Evolutionary conservation across 2,888 invertebrate species (phyloP).

Genomic region (Odontocolon sp.): DNA sequence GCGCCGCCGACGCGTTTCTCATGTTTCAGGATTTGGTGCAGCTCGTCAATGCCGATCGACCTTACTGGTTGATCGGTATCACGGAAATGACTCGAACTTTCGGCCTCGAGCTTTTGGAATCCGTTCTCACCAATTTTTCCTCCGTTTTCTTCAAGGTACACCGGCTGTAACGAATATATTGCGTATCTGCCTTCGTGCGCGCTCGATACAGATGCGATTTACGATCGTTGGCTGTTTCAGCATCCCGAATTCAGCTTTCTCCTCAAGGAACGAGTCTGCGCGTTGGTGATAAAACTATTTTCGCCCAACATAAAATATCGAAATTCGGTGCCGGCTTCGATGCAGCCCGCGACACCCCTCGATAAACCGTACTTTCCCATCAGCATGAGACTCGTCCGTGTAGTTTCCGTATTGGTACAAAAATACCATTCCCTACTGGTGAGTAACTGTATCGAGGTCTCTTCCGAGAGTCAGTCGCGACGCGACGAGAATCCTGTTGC

Average conservation of each 20-base stretch:
- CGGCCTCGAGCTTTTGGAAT: conserved; percentile 96
- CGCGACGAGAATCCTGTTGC: too few relatives aligned
- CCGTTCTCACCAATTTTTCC: conserved; percentile 93
- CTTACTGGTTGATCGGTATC: conserved; percentile 97
- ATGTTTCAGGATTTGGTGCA: conserved; percentile 98
- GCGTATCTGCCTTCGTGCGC: too few relatives aligned
- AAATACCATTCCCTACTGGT: conserved; percentile 96
- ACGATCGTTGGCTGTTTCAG: conserved; percentile 84
- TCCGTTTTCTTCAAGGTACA: conserved; percentile 92
- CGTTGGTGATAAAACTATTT: conserved; percentile 98
- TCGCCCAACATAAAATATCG: conserved; percentile 99
- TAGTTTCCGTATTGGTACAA: conserved; percentile 96
- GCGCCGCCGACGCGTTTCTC: conserved; percentile 96
- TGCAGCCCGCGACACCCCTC: conserved; percentile 85
- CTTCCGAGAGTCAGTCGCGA: too few relatives aligned
- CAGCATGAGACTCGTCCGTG: conserved; percentile 95
- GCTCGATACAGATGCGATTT: too few relatives aligned
- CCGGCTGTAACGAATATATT: background rate
- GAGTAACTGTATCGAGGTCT: too few relatives aligned
- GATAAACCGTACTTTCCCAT: conserved; percentile 99
- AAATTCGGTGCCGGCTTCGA: conserved; percentile 83
- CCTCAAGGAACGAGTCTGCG: conserved; percentile 98
- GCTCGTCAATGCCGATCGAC: conserved; percentile 97
- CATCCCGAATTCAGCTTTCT: conserved; percentile 97
- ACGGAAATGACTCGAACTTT: conserved; percentile 99